A percentile compares a stretch with the other conserved stretches of the same genome.
Evolutionary conservation across 2,888 invertebrate species (phyloP).

Genomic region (Rotaria macrura): DNA sequence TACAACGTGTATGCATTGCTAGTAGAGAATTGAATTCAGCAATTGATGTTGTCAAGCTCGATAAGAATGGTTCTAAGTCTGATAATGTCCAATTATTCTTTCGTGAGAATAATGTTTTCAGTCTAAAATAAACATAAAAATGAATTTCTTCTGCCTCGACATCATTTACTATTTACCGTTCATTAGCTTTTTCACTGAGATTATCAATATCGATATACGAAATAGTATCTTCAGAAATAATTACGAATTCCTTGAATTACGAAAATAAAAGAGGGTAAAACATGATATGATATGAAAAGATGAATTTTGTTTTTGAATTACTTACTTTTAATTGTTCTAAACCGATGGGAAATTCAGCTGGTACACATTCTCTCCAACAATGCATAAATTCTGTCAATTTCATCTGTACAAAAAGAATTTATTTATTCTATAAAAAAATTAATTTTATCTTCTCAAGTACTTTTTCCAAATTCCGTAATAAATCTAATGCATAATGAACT

Average conservation of each 20-base stretch:
- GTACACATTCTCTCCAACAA: slow-evolving; percentile 20
- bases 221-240: not conserved
- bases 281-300: no score
- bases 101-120: not conserved
- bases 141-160: no score
- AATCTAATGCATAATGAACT: not conserved
- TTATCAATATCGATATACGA: not conserved
- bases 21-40: slow-evolving; percentile 4
- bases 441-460: not conserved
- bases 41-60: not conserved
- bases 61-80: slow-evolving; percentile 13
- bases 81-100: not conserved
- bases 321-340: not conserved
- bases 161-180: not conserved
- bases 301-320: not conserved
- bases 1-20: not conserved
- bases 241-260: not conserved
- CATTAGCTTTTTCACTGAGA: not conserved
- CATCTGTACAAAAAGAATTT: not conserved
- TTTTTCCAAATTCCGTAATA: slow-evolving; percentile 7
- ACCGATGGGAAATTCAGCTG: not conserved
- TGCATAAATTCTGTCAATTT: slow-evolving; percentile 7
- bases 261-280: not conserved
- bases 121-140: not conserved
- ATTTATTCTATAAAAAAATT: not conserved